These are phyloP conservation scores for Heliocidaris erythrogramma DNA, from an alignment of 35 echinoderm and acorn worm species.

Conservation along the genomic window DNA sequence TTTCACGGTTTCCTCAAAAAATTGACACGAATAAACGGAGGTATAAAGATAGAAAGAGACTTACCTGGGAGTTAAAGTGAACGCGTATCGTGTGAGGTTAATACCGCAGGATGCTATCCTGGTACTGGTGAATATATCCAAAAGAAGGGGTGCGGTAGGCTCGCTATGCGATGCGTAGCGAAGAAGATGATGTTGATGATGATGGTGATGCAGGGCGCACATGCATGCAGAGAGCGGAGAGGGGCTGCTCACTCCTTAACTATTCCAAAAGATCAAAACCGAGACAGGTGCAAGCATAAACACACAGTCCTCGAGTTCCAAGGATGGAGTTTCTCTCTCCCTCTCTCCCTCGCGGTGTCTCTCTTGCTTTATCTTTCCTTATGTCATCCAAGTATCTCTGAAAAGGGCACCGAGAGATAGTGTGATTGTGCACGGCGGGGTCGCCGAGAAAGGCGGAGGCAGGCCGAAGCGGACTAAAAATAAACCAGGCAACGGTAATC, in stretches of 20 bases:
- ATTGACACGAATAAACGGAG: neutral
- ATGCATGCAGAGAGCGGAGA: slow-evolving; percentile 39
- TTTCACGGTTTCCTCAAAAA: neutral
- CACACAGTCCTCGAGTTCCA: slow-evolving; percentile 31
- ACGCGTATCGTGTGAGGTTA: slow-evolving; percentile 22
- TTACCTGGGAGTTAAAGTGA: slow-evolving; percentile 38
- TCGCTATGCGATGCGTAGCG: neutral
- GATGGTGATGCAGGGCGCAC: neutral
- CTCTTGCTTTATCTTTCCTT: slow-evolving; percentile 20
- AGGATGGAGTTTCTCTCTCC: neutral
- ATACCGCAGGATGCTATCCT: slow-evolving; percentile 7
- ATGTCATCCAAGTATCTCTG: slow-evolving; percentile 13
- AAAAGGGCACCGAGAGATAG: neutral
- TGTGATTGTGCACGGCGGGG: slow-evolving; percentile 26
- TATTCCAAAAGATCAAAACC: slow-evolving; percentile 26
- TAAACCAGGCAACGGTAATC: slow-evolving; percentile 9
- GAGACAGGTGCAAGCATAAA: neutral
- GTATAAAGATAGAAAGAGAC: neutral
- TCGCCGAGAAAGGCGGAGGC: neutral
- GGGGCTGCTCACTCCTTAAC: slow-evolving; percentile 23
- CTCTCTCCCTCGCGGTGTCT: neutral
- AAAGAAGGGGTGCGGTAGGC: neutral
- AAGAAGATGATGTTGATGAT: neutral
- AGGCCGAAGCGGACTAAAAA: neutral
- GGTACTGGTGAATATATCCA: slow-evolving; percentile 20